Percentiles rank a stretch among this genome's conserved stretches.
These are phyloP conservation scores for Pherbina coryleti DNA, from an alignment of 2,888 invertebrate genomes.

Conservation along the genomic window DNA sequence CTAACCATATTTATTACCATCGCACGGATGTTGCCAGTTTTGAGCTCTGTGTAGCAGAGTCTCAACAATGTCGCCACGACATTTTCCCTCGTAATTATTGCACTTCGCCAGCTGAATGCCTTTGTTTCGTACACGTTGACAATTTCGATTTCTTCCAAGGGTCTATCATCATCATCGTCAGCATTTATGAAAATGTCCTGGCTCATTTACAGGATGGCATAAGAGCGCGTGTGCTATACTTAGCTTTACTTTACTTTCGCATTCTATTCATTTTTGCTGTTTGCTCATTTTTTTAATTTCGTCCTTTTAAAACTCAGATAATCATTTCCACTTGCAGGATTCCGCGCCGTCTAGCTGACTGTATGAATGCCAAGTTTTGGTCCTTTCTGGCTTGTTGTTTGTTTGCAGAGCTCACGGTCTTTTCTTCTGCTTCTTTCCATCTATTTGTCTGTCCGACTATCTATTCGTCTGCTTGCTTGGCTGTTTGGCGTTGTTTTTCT, in stretches of 20 bases:
- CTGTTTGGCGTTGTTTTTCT: constrained; percentile 9
- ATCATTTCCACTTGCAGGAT: constrained; percentile 4
- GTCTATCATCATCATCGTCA: not conserved
- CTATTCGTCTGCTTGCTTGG: not conserved
- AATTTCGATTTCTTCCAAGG: not conserved
- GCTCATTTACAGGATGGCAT: not conserved
- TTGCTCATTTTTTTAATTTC: constrained; percentile 8
- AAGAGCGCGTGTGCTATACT: not conserved
- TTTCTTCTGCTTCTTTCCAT: not conserved
- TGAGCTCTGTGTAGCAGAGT: not conserved
- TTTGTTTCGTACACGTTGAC: not conserved
- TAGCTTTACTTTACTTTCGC: not conserved
- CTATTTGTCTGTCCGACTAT: not conserved
- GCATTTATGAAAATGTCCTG: not conserved
- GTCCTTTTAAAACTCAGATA: not conserved
- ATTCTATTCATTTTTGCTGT: not conserved
- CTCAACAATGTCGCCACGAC: constrained; percentile 21
- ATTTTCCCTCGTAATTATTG: constrained; percentile 32
- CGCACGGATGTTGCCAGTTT: not conserved
- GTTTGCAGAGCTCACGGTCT: not conserved
- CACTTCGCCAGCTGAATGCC: not conserved
- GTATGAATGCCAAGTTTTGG: not conserved
- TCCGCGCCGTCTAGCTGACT: not conserved
- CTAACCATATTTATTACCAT: not conserved
- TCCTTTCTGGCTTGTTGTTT: not conserved